Conservation (phyloP, 2,797 vertebrate genomes). For the Falco concolor region DNA sequence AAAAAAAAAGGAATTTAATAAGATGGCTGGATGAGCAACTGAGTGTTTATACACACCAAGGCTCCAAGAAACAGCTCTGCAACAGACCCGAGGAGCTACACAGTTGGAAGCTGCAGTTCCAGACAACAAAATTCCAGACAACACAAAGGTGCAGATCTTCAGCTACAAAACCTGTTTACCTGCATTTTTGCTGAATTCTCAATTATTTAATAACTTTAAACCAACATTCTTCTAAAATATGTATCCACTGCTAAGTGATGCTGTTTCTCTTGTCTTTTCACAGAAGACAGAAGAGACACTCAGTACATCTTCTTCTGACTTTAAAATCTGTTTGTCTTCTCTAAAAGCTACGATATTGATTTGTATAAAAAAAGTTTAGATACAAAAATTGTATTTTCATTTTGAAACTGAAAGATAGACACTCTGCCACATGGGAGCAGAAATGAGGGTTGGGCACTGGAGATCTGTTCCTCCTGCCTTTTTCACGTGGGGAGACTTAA, state of each 20-base stretch:
- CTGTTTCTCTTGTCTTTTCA: background rate
- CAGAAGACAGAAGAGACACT: background rate
- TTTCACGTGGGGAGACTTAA: fast-evolving
- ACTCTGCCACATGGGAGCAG: no score
- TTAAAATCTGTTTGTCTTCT: background rate
- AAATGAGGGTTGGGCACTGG: background rate
- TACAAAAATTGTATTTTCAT: no score
- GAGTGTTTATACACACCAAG: no score
- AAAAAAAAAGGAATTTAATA: no score
- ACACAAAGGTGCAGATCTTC: background rate
- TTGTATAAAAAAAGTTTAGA: background rate
- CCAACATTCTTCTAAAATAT: background rate
- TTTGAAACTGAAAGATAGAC: background rate
- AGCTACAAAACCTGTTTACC: background rate
- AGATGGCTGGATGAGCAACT: no score
- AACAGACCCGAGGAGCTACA: background rate
- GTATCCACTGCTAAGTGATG: background rate
- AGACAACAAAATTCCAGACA: background rate
- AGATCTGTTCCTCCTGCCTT: background rate
- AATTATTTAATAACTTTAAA: background rate
- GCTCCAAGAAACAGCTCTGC: background rate
- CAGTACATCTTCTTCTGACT: background rate
- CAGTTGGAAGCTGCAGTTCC: background rate
- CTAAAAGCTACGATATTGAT: fast-evolving
- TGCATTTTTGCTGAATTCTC: background rate